Base-by-base conservation (phyloP, 2,113 vertebrate species). In the Lophura nycthemera region DNA sequence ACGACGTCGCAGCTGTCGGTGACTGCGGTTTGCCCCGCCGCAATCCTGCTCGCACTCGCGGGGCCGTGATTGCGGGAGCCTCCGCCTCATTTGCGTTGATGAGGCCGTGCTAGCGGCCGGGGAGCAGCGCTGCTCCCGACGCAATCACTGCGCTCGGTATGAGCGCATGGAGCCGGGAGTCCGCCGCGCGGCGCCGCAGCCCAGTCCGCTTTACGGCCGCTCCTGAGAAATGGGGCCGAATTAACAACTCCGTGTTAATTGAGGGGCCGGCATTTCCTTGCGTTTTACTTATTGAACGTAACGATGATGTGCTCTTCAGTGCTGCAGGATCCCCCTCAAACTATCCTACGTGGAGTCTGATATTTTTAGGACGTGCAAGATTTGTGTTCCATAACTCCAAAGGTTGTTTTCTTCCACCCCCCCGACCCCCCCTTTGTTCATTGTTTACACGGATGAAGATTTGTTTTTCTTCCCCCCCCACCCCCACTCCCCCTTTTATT, bases 71-170 rank as follows among this genome's bases (percentile, higher is more conserved):
- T 98, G 97, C 95, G 96, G 97, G 96, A 98, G 95, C 95, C 96
- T 54, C 52, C 52, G 97, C 97, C 98, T 98, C 95, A 98, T 98
- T 99, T 98, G 98, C 98, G 98, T 98, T 98, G 98, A 98, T 98
- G 97, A 96, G 97, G 97, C 97, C 93, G 97, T 97, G 95, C 92
- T 97, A 98, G 97, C 98, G 97, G 97, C 97, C 96, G 52, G 48
- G 21, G 22, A 6, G 5, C 47, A 22, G 47, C 47, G 21, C 47
- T 48, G 97, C 97, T 97, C 97, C 98, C 96, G 29, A 98, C 97
- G 95, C 96, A 97, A 96, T 97, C 98, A 97, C 89, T 6, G 89
- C 90, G 97, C 59, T 93, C 96, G 61, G 96, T 97, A 97, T 98
- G 97, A 98, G 97, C 90, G 24, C 72, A 22, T 96, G 97, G 97